Base-by-base conservation (phyloP, 2,113 vertebrate species). In the Paratilapia polleni region DNA sequence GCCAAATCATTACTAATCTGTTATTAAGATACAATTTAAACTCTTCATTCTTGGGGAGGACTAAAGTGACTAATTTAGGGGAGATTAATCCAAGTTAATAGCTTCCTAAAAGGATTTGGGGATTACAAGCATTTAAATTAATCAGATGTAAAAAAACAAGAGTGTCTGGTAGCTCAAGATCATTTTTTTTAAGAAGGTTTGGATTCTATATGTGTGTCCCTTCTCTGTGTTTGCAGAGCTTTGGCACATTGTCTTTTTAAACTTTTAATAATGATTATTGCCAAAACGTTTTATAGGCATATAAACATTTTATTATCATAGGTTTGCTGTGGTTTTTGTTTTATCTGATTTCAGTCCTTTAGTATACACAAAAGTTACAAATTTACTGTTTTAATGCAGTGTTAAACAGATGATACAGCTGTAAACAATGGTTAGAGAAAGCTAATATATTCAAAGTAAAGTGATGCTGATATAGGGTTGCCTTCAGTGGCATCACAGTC, bases 401-500 rank as follows among this genome's bases (percentile, higher is more conserved):
- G n/a, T 41, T 75, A 68, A 80, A 54, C 57, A 31, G 19, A 17
- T 60, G 10, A 76, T 58, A 15, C 36, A 78, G 41, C 41, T 49
- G 43, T n/a, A 47, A 36, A 28, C 76, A 80, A 85, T 90, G 31
- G 64, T 56, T 47, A 61, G 22, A 81, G 13, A 88, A 87, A 66
- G 38, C 31, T 52, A 59, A 43, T 64, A 75, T 82, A 85, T 87
- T 82, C 20, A 84, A 62, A 85, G 64, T 64, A 86, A 80, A 52
- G 54, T 85, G 83, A 87, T 83, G 63, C 19, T 54, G 20, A 88
- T 43, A 89, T 88, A 86, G 77, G 61, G 62, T 49, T 62, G 70
- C 85, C 81, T 77, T 92, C 80, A 86, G 78, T 79, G 78, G 86
- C 80, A 85, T 77, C 91, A 85, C 87, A 84, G 77, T 85, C 88